A percentile compares a stretch with the other conserved stretches of the same genome.
These are phyloP conservation scores for Drosophila funebris DNA, from an alignment of 1,140 invertebrate genomes.

Conservation along the genomic window DNA sequence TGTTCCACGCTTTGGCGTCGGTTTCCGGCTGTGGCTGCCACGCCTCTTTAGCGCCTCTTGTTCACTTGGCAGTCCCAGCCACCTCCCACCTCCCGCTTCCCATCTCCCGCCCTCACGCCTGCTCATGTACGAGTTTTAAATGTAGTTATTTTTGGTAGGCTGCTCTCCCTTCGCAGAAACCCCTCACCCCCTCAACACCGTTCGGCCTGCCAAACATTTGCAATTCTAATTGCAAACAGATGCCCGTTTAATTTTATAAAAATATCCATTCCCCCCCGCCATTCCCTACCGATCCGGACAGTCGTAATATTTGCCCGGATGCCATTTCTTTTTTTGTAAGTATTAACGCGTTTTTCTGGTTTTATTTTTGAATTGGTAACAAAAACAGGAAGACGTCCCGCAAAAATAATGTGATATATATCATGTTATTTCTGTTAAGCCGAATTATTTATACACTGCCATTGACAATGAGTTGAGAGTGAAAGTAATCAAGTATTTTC, in stretches of 20 bases:
- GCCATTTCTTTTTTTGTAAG: slow-evolving; percentile 27
- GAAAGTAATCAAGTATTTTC: background rate
- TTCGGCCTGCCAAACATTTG: slow-evolving; percentile 51
- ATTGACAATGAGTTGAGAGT: background rate
- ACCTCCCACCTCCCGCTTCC: background rate
- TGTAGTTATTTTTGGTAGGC: slow-evolving; percentile 57
- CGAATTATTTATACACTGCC: slow-evolving; percentile 12
- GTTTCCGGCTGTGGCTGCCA: slow-evolving; percentile 55
- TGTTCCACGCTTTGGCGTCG: slow-evolving; percentile 65
- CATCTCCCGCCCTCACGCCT: background rate
- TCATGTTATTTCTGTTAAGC: background rate
- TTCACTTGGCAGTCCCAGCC: too few relatives aligned
- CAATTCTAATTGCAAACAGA: slow-evolving; percentile 72
- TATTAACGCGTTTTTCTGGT: slow-evolving; percentile 63
- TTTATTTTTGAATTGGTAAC: slow-evolving; percentile 57
- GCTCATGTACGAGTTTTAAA: slow-evolving; percentile 8
- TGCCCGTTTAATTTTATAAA: slow-evolving; percentile 56
- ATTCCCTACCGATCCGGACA: background rate
- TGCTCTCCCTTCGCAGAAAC: slow-evolving; percentile 8
- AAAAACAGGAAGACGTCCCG: slow-evolving; percentile 53
- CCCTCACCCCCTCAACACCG: background rate
- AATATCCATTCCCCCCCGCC: background rate
- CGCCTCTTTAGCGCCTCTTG: slow-evolving; percentile 22
- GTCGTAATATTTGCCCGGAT: slow-evolving; percentile 34
- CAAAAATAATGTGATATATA: slow-evolving; percentile 24